Base-by-base conservation (phyloP, 2,888 invertebrate species). In the Drosophila anceps region DNA sequence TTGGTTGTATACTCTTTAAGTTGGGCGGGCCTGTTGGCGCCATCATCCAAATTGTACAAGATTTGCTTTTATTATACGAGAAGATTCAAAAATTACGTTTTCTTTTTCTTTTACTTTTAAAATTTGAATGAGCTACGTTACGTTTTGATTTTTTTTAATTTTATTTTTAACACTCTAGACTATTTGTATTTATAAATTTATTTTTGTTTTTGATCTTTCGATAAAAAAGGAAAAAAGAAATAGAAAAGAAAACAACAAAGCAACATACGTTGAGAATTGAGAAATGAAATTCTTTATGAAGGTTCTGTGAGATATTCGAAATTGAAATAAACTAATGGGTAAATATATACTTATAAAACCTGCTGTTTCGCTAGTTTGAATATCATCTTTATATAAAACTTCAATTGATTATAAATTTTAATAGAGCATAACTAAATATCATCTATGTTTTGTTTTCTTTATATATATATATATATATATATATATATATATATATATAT, bases 391-490 rank as follows among this genome's bases (percentile, higher is more conserved):
- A 89, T 74, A 50, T 33, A 89, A 84, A 84, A 89, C 68, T 69
- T 87, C 71, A 80, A 76, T 91, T 79, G 68, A 81, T 76, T 84
- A 75, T 75, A 85, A 75, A 84, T 82, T 83, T 70, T 68, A 82
- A 80, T 76, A 88, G 90, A 82, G 80, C 89, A 91, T 91, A 86
- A 85, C 84, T 90, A 87, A 88, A 81, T 88, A 73, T 81, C 79
- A 80, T 79, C 71, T 76, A 78, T 63, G 68, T 64, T 68, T 67
- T 57, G 27, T 66, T 62, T 65, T 63, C 48, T 63, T 65, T 65
- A 41, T 54, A 58, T 60, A n/a, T 20, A 6, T 72, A 37, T 51
- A 46, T 58, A 53, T 33, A 51, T 59, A 67, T 76, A 57, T 68
- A 44, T 74, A 60, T 68, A 48, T 62, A 73, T 64, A 50, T 54